Percentiles rank a stretch among this genome's conserved stretches.
Conservation (phyloP, 2,797 vertebrate species). For the Australoheros facetus region DNA sequence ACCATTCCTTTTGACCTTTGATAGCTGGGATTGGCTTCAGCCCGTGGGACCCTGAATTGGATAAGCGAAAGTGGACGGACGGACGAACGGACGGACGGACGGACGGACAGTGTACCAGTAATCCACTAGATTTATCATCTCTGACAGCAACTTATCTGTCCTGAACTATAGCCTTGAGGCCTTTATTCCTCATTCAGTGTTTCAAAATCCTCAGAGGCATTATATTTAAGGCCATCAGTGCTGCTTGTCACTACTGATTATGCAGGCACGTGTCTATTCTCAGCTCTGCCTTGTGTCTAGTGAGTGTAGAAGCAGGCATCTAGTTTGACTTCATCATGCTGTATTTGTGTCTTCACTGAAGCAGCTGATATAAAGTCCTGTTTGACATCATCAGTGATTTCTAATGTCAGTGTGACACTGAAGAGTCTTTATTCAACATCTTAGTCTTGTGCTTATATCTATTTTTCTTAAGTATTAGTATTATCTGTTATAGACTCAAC, state of each 20-base stretch:
- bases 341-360: slow-evolving; percentile 12
- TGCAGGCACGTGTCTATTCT: slow-evolving; percentile 16
- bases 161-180: neutral
- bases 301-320: neutral
- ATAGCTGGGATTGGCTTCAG: no score
- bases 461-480: neutral
- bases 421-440: neutral
- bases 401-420: slow-evolving; percentile 18
- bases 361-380: neutral
- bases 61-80: no score
- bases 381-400: neutral
- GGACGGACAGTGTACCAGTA: neutral
- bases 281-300: slow-evolving; percentile 23
- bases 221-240: slow-evolving; percentile 18
- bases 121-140: neutral
- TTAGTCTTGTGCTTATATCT: rapidly evolving
- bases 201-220: slow-evolving; percentile 12
- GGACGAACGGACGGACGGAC: no score
- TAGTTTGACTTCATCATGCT: neutral
- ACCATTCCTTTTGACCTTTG: no score
- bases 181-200: slow-evolving; percentile 2
- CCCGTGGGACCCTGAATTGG: no score
- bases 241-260: slow-evolving; percentile 22
- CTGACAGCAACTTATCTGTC: neutral
- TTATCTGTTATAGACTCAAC: neutral